Base-by-base conservation (phyloP, 2,888 invertebrate species). In the Pinctada fucata region DNA sequence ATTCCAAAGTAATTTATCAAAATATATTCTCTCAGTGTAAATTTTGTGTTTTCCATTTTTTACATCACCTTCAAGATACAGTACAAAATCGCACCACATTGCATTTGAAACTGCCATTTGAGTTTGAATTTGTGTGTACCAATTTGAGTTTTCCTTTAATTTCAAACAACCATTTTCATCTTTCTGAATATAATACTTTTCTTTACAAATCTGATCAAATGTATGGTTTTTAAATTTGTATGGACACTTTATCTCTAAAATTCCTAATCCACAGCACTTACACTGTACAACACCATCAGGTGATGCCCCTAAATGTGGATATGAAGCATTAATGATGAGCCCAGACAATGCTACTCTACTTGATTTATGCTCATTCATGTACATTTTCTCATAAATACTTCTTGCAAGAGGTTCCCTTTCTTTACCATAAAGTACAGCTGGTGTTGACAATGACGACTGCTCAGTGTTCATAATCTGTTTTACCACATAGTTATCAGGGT, bases 101-200 rank as follows among this genome's bases (percentile, higher is more conserved):
- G 2, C 2, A 66, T 66, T 66, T n/a, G 45, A n/a, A 68, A 68
- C 3, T 8, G 48, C 47, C 16, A 68, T 68, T 47, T 63, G 72
- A 49, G 64, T 72, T 72, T 72, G 72, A 13, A 64, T 72, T 64
- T 72, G 72, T 50, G 51, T 64, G 49, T 72, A 72, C 72, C 72
- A 72, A 72, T 47, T 71, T 51, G 49, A 71, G 2, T 71, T 71
- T 52, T 71, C 6, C 51, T 71, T 71, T 3, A 49, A 45, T 64
- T 49, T 64, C 48, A 63, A 45, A 48, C 48, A 72, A 45, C 64
- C 8, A 64, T 72, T 72, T 49, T 64, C 5, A 72, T 72, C 64
- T 13, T 47, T 49, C 5, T 72, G 13, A 48, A 72, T 16, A 72
- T 48, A 63, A 48, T 72, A 72, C 10, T 72, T 72, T 64, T 72